Percentiles rank a stretch among this genome's conserved stretches.
phyloP scores from a whole-genome alignment of 2,888 invertebrate species.

The Andrena hattorfiana region DNA sequence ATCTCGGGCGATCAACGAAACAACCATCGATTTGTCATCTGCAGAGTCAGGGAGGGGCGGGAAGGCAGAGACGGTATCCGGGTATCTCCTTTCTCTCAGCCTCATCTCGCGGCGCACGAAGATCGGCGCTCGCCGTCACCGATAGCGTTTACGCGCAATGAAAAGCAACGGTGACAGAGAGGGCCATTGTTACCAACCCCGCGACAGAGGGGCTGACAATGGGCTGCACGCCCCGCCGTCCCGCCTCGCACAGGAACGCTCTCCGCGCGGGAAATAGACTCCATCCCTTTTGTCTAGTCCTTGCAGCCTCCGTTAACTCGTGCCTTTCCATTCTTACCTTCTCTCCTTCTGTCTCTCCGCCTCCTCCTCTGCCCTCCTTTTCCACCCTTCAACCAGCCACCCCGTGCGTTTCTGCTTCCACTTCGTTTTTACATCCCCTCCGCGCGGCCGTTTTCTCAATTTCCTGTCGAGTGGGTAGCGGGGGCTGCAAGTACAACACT shows the following conservation, averaged over 20 bases:
- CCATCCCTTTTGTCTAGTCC: constrained; percentile 63
- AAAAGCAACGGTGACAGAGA: constrained; percentile 60
- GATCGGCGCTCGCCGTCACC: constrained; percentile 64
- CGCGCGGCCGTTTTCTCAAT: too few species aligned
- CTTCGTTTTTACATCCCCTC: neutral
- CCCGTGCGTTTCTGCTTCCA: neutral
- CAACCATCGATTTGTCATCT: constrained; percentile 48
- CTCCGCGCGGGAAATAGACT: constrained; percentile 67
- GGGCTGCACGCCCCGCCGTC: constrained; percentile 32
- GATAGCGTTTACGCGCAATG: constrained; percentile 68
- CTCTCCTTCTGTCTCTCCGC: neutral
- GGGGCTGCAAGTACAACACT: neutral
- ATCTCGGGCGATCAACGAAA: constrained; percentile 30
- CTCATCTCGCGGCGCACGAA: constrained; percentile 54
- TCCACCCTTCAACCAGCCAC: neutral
- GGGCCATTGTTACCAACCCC: constrained; percentile 55
- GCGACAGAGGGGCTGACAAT: constrained; percentile 42
- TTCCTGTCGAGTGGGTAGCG: too few species aligned
- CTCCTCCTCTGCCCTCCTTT: neutral
- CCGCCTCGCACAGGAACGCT: constrained; percentile 37
- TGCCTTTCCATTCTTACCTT: constrained; percentile 34
- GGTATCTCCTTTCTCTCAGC: constrained; percentile 6
- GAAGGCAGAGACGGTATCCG: constrained; percentile 39
- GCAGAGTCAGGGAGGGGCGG: neutral
- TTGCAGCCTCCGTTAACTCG: constrained; percentile 28